Percentiles rank a stretch among this genome's conserved stretches.
These are phyloP conservation scores for Bombus haemorrhoidalis DNA, from an alignment of 1,140 invertebrate genomes.

Conservation along the genomic window DNA sequence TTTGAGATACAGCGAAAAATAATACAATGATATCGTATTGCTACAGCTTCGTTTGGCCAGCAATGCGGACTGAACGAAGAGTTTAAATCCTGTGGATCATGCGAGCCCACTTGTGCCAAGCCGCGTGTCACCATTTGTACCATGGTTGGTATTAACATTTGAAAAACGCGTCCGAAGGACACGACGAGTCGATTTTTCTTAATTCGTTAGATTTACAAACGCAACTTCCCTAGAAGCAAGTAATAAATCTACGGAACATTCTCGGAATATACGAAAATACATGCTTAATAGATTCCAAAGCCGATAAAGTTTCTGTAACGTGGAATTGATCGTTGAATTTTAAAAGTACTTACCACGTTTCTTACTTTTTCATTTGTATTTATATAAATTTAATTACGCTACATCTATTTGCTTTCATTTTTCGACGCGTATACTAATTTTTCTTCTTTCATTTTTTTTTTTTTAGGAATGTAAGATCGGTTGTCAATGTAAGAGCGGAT, in stretches of 20 bases:
- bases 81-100: slow-evolving; percentile 4
- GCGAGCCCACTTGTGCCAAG: not conserved
- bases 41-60: not conserved
- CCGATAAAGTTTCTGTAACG: too few relatives aligned
- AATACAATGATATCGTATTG: not conserved
- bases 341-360: not conserved
- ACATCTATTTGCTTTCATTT: not conserved
- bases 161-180: not conserved
- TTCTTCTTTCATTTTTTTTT: not conserved
- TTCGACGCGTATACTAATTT: not conserved
- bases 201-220: not conserved
- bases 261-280: too few relatives aligned
- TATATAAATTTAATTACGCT: not conserved
- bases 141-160: not conserved
- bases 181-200: not conserved
- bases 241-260: not conserved
- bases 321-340: too few relatives aligned
- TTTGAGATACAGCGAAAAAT: not conserved
- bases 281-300: too few relatives aligned
- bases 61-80: slow-evolving; percentile 5
- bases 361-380: not conserved
- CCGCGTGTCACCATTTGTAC: not conserved
- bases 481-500: slow-evolving; percentile 32
- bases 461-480: slow-evolving; percentile 38
- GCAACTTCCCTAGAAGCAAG: not conserved